These are phyloP conservation scores for Leptopilina syphax DNA, from an alignment of 2,888 invertebrate genomes.

Conservation along the genomic window DNA sequence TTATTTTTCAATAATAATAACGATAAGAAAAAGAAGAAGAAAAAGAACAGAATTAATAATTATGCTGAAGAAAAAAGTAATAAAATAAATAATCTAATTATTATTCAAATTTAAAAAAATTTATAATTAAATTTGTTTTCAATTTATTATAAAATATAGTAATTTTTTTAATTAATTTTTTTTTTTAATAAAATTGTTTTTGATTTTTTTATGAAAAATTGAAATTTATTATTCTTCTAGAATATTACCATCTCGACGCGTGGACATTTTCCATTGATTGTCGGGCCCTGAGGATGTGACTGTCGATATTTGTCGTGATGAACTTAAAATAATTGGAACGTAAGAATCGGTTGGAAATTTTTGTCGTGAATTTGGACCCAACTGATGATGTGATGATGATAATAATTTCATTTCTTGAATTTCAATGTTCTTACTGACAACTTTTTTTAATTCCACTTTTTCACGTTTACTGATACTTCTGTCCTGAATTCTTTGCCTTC, in stretches of 20 bases:
- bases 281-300: not conserved
- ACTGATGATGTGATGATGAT: conserved; percentile 42
- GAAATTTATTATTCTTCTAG: not conserved
- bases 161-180: no score
- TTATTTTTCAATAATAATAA: no score
- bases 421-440: conserved; percentile 39
- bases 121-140: no score
- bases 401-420: conserved; percentile 35
- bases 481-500: conserved; percentile 53
- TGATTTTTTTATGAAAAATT: not conserved
- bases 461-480: conserved; percentile 57
- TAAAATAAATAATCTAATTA: no score
- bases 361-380: conserved; percentile 54
- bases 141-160: no score
- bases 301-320: not conserved
- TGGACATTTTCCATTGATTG: conserved; percentile 15
- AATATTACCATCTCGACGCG: conserved; percentile 9
- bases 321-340: conserved; percentile 29
- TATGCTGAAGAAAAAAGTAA: no score
- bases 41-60: no score
- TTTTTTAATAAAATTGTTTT: not conserved
- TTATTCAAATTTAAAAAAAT: no score
- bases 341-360: conserved; percentile 45
- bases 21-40: no score
- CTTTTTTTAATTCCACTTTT: conserved; percentile 54